Percentiles rank a stretch among this genome's conserved stretches.
phyloP scores from a whole-genome alignment of 2,888 invertebrate genomes.

The Miltochrista miniata region DNA sequence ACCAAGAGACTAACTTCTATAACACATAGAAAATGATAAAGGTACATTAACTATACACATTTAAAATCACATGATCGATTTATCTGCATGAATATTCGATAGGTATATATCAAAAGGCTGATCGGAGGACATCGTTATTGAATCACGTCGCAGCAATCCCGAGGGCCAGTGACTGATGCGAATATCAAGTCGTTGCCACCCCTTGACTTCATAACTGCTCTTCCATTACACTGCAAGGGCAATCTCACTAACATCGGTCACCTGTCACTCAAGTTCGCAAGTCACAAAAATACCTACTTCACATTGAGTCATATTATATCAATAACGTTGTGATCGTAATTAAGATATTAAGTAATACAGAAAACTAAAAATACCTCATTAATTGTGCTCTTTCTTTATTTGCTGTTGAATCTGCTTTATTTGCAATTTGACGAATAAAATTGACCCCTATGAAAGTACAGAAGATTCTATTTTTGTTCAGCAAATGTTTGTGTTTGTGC shows the following conservation, averaged over 20 bases:
- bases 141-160: constrained; percentile 71
- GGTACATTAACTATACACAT: too few species aligned
- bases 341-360: constrained; percentile 38
- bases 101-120: constrained; percentile 58
- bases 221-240: constrained; percentile 70
- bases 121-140: constrained; percentile 63
- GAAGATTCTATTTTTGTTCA: constrained; percentile 65
- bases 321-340: constrained; percentile 17
- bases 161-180: constrained; percentile 68
- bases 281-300: constrained; percentile 22
- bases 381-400: constrained; percentile 70
- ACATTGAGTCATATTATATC: constrained; percentile 30
- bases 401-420: constrained; percentile 53
- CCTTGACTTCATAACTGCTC: constrained; percentile 69
- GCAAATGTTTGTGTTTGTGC: constrained; percentile 64
- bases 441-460: constrained; percentile 53
- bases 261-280: constrained; percentile 46
- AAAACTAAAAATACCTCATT: constrained; percentile 70
- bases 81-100: constrained; percentile 47
- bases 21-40: too few species aligned
- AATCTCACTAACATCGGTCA: constrained; percentile 59
- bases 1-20: too few species aligned
- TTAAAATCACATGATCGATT: constrained; percentile 44
- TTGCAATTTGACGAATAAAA: constrained; percentile 51
- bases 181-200: constrained; percentile 79